Evolutionary conservation across 1,140 invertebrate genomes (phyloP), one percentile per base, ranked within the genome.

Genomic region (Harpegnathos saltator): DNA sequence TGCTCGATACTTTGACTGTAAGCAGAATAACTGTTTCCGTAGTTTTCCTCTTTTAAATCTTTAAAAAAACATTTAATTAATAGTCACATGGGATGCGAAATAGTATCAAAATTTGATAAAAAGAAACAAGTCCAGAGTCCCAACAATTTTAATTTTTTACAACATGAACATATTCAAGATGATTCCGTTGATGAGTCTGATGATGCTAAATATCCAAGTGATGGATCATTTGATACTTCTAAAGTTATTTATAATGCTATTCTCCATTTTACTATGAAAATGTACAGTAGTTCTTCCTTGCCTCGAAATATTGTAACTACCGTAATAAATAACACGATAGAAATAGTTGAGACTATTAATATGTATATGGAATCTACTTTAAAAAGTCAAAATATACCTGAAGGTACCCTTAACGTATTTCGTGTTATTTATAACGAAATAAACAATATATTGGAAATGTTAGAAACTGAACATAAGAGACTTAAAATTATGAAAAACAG

Each of bases 61-160:
- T 56, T 71, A 15, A 71, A 56, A 71, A 71, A 71, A n/a, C 50
- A 71, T 33, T 71, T 71, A 56, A 33, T 19, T 56, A 56, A 26
- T 3, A 71, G 19, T 54, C 26, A 56, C 33, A 1, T n/a, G 29
- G 22, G 33, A 17, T 7, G 26, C 19, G 50, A 33, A 54, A 29
- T 12, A n/a, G n/a, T 11, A 9, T 71, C 26, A 56, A 54, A 14
- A 69, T 52, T 3, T 3, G 54, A 56, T 54, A 14, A 17, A 71
- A 7, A 50, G 0, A 4, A 15, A 24, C 63, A 56, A 33, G 33
- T 19, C 19, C 0, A 33, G 33, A 12, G 0, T 9, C 29, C 12
- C 22, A 33, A 69, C 0, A 54, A 11, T 33, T 29, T 3, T 1
- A 22, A 29, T 50, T 29, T 19, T 29, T 29, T 14, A n/a, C 1